Base-by-base conservation (phyloP, 2,113 vertebrate genomes). In the Rattus norvegicus region DNA sequence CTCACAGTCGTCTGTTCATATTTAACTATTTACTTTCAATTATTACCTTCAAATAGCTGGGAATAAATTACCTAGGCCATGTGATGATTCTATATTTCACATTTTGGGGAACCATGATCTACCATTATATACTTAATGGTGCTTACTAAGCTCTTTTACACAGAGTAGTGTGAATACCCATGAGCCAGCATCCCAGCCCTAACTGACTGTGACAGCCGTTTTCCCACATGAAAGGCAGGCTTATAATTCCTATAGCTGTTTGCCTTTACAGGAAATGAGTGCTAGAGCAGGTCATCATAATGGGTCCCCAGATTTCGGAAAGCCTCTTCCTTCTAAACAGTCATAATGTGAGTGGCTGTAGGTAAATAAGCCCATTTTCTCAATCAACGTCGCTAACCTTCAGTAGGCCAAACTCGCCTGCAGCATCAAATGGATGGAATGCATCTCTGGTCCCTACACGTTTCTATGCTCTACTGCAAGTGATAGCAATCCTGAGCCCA, bases 251-350 rank as follows among this genome's bases (percentile, higher is more conserved):
- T 69, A 81, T 4, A 70, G 16, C 26, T n/a, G 36, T 52, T 85
- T 49, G 9, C 12, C n/a, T 87, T 67, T 67, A 65, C 52, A 94
- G 43, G 86, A 39, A 85, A 24, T 72, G 22, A 86, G 61, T n/a
- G 20, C 16, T 54, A 52, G 75, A 70, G 14, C 70, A 89, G 77
- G 63, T 85, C 90, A 26, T 36, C 59, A 95, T 43, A 47, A 22
- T 0, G 39, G 54, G 92, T 81, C 17, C 36, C 84, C 81, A 59
- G 63, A 94, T 88, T 84, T 96, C 69, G 95, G 93, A 88, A 13
- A 19, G 20, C 0, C 28, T 85, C 75, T 84, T 69, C 24, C 49
- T 49, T 13, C 67, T 47, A 94, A 67, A 92, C 73, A 86, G 22
- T 56, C 26, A 30, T n/a, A 88, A 39, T 59, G 65, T 61, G 91